Conservation (phyloP, 1,140 invertebrate genomes). For the Pogonomyrmex barbatus region DNA sequence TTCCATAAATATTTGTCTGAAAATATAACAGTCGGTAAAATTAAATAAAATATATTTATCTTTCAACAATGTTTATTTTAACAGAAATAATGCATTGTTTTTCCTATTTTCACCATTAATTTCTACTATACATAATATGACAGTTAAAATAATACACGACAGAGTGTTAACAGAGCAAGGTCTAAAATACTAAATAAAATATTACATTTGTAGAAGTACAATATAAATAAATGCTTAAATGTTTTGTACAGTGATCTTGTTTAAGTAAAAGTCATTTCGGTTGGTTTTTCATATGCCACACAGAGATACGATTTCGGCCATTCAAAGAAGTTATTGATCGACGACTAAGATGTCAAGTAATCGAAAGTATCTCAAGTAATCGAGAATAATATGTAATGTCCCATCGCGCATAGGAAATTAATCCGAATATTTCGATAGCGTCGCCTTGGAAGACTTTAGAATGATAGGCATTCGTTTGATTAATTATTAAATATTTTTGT, state of each 20-base stretch:
- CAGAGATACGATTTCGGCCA: slow-evolving; percentile 14
- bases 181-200: slow-evolving; percentile 83
- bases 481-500: slow-evolving; percentile 21
- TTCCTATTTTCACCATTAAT: slow-evolving; percentile 84
- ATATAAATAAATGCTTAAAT: slow-evolving; percentile 86
- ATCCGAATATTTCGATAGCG: slow-evolving; percentile 5
- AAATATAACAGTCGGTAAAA: neutral
- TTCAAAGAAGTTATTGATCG: slow-evolving; percentile 41
- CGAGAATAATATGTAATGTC: neutral
- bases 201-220: slow-evolving; percentile 83
- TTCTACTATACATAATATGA: slow-evolving; percentile 85
- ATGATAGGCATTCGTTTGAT: slow-evolving; percentile 70
- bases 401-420: slow-evolving; percentile 6
- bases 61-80: slow-evolving; percentile 85
- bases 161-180: slow-evolving; percentile 72
- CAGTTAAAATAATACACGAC: slow-evolving; percentile 84
- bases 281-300: neutral
- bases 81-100: slow-evolving; percentile 85
- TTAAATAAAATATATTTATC: slow-evolving; percentile 55
- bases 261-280: slow-evolving; percentile 84
- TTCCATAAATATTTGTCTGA: neutral
- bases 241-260: slow-evolving; percentile 82
- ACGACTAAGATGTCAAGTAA: neutral
- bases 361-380: slow-evolving; percentile 27
- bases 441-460: slow-evolving; percentile 65